phyloP scores from a whole-genome alignment of 2,888 invertebrate species.

The Metellina segmentata region DNA sequence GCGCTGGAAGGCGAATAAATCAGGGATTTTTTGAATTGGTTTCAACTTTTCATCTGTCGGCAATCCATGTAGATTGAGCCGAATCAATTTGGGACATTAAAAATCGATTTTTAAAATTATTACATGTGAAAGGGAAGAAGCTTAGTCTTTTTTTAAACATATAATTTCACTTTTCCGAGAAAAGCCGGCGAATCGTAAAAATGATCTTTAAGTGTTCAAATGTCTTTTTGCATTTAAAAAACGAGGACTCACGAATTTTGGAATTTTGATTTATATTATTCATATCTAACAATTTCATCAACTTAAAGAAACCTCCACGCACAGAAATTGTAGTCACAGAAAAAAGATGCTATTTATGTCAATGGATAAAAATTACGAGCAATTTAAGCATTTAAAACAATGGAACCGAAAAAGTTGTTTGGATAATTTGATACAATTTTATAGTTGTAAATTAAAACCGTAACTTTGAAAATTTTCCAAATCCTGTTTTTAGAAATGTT shows the following conservation, averaged over 20 bases:
- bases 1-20: background rate
- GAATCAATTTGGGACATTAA: background rate
- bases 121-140: background rate
- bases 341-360: too few species aligned
- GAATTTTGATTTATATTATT: background rate
- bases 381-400: too few species aligned
- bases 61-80: background rate
- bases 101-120: background rate
- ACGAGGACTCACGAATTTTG: background rate
- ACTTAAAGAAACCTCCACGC: too few species aligned
- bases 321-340: too few species aligned
- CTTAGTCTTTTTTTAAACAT: background rate
- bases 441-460: too few species aligned
- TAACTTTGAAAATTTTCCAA: too few species aligned
- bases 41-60: background rate
- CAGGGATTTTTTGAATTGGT: background rate
- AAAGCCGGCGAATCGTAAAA: background rate
- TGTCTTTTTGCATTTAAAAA: background rate
- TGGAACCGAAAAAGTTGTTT: too few species aligned
- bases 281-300: background rate
- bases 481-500: too few species aligned
- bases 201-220: background rate
- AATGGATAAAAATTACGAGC: too few species aligned
- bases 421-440: too few species aligned
- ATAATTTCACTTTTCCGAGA: background rate